Percentiles rank a stretch among this genome's conserved stretches.
These are phyloP conservation scores for Elaphurus davidianus DNA, from an alignment of 2,113 vertebrate genomes.

Conservation along the genomic window DNA sequence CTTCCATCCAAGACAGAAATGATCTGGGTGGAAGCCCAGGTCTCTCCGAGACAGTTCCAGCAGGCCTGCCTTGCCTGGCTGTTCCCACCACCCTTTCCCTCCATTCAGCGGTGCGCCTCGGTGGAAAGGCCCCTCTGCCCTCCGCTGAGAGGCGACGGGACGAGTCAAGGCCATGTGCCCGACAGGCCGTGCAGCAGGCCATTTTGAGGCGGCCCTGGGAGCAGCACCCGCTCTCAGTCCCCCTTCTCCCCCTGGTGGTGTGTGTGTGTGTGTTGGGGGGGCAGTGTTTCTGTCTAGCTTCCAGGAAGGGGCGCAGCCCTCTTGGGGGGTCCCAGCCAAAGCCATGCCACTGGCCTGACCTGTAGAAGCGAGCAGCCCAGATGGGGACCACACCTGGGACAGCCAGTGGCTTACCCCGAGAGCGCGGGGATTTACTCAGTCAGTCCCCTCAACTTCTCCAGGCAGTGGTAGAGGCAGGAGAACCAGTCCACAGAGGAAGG, in stretches of 20 bases:
- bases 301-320: not conserved
- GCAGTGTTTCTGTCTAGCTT: not conserved
- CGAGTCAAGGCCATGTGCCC: rapidly evolving
- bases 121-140: not conserved
- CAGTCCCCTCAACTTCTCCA: not conserved
- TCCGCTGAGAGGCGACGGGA: not conserved
- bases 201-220: not conserved
- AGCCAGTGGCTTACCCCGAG: not conserved
- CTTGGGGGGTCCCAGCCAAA: not conserved
- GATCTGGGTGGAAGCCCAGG: conserved; percentile 25
- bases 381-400: no score
- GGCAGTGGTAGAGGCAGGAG: not conserved
- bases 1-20: conserved; percentile 27
- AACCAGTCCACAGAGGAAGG: not conserved
- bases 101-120: rapidly evolving
- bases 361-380: not conserved
- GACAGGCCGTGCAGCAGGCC: not conserved
- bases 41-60: not conserved
- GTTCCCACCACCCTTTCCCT: not conserved
- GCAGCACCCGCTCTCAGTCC: not conserved
- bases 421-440: not conserved
- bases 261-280: rapidly evolving
- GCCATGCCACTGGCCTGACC: not conserved
- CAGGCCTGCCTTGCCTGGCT: not conserved
- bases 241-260: not conserved